Evolutionary conservation across 2,888 invertebrate genomes (phyloP).

Genomic region (Harpalus rubripes): DNA sequence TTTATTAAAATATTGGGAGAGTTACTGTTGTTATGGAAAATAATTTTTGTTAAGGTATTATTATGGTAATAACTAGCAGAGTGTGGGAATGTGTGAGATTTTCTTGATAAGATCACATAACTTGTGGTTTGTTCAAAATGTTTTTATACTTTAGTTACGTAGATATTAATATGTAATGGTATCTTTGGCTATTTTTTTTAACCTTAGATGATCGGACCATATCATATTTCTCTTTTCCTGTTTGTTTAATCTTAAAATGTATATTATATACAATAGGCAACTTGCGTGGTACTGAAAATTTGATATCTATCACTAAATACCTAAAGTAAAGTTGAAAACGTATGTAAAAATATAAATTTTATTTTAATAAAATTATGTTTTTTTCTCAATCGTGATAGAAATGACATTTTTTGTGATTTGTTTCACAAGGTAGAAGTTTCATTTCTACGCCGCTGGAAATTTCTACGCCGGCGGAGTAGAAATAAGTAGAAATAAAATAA

Average conservation of each 20-base stretch:
- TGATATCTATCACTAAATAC: too few relatives aligned
- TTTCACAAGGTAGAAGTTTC: too few relatives aligned
- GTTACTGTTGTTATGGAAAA: constrained; percentile 28
- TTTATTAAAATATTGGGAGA: constrained; percentile 29
- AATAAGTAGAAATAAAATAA: too few relatives aligned
- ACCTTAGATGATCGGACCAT: too few relatives aligned
- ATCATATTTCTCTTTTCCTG: neutral
- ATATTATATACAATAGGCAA: neutral
- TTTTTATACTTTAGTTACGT: constrained; percentile 27
- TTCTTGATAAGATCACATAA: constrained; percentile 40
- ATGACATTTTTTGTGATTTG: too few relatives aligned
- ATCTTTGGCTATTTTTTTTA: neutral
- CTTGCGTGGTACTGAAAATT: too few relatives aligned
- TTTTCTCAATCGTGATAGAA: too few relatives aligned
- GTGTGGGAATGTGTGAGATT: constrained; percentile 55
- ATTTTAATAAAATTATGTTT: too few relatives aligned
- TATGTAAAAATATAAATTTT: too few relatives aligned
- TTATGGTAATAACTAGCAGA: constrained; percentile 45
- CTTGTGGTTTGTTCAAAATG: constrained; percentile 31
- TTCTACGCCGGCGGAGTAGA: too few relatives aligned
- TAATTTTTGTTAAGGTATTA: constrained; percentile 14
- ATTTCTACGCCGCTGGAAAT: too few relatives aligned
- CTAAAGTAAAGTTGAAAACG: too few relatives aligned
- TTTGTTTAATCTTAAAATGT: neutral
- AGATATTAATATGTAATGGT: constrained; percentile 18